These are phyloP conservation scores for Diplodus puntazzo DNA, from an alignment of 2,797 vertebrate species.

Conservation along the genomic window DNA sequence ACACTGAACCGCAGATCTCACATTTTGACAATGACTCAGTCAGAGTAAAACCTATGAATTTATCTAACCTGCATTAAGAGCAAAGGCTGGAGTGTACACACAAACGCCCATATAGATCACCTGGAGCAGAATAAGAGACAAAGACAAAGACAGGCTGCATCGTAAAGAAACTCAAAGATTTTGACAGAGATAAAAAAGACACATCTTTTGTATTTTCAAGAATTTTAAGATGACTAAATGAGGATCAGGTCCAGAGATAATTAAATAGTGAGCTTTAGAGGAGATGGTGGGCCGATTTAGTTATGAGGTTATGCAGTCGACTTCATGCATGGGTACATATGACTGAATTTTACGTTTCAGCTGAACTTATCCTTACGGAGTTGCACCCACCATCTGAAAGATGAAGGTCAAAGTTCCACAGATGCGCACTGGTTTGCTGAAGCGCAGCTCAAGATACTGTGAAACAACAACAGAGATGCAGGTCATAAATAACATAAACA, in stretches of 20 bases:
- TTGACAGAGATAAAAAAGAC: not conserved
- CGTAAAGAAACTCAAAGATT: not conserved
- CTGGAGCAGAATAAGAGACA: constrained; percentile 71
- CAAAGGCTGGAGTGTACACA: constrained; percentile 92
- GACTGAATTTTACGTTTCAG: too few species aligned
- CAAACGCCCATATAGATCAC: constrained; percentile 95
- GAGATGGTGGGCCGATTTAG: too few species aligned
- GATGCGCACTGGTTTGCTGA: constrained; percentile 91
- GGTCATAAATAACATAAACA: not conserved
- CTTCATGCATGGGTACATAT: too few species aligned
- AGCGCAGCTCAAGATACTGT: constrained; percentile 95
- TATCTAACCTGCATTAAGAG: constrained; percentile 90
- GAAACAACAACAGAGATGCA: not conserved
- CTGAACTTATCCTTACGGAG: not conserved
- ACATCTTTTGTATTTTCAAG: not conserved
- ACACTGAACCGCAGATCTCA: not conserved
- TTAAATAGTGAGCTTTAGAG: too few species aligned
- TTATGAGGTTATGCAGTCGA: too few species aligned
- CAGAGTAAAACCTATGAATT: accelerated
- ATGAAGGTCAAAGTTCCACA: constrained; percentile 96
- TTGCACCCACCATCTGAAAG: constrained; percentile 93
- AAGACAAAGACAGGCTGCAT: not conserved
- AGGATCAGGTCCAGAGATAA: too few species aligned
- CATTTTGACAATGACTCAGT: not conserved
- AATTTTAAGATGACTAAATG: not conserved